Evolutionary conservation across 2,888 invertebrate species (phyloP), one percentile per base, ranked within the genome.

Genomic region (Drosophila meridiana): DNA sequence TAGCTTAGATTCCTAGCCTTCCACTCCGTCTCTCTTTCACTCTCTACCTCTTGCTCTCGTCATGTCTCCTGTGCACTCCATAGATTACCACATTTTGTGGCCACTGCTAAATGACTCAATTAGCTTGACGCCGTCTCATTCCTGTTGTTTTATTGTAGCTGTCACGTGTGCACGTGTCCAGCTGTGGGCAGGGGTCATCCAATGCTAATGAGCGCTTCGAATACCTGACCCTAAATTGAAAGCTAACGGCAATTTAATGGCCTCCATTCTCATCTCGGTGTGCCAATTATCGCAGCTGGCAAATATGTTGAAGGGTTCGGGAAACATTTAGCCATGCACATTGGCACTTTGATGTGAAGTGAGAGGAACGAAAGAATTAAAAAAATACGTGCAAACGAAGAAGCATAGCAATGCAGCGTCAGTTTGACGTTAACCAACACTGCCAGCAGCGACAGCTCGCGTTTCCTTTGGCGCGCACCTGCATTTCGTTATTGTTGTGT

Each of bases 221-320:
- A 68, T 73, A 75, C 69, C 76, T 57, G 71, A 34, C 36, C 40
- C 69, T 52, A 80, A 83, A 84, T 87, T 89, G 72, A 89, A 89
- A 87, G 81, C 87, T 83, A 89, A 84, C 74, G 71, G 72, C 43
- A 50, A 66, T 83, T 78, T 78, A 80, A 89, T 87, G 70, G 75
- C 59, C 69, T 32, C n/a, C 63, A 56, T 50, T 62, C 57, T 26
- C 55, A 47, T 50, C 48, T 48, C 43, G n/a, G 45, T 61, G 55
- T 52, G 73, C 64, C 76, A 88, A 85, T 76, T 82, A 82, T 61
- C 66, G 67, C 52, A 38, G 59, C 42, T 66, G 69, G 64, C 66
- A 63, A 75, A 78, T 69, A 62, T 57, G 78, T 60, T 43, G 58
- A 34, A 64, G 36, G 30, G 30, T 7, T 28, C 45, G 47, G 14